Evolutionary conservation across 2,797 vertebrate genomes (phyloP).

Genomic region (Alauda arvensis): DNA sequence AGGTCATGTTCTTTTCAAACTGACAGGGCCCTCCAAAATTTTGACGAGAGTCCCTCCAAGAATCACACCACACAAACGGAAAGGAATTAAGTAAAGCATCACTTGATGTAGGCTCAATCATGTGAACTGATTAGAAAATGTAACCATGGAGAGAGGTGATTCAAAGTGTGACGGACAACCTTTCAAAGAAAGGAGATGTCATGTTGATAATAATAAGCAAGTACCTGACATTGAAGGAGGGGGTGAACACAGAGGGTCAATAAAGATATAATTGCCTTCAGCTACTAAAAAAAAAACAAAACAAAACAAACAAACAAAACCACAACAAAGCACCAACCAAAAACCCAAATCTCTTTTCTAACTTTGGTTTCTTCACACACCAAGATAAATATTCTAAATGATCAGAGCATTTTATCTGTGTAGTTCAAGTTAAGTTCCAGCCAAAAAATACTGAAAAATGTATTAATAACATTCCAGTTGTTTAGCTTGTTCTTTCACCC

Average conservation of each 20-base stretch:
- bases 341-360: neutral
- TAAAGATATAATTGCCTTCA: conserved; percentile 73
- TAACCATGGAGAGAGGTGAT: conserved; percentile 64
- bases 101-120: conserved; percentile 81
- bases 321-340: neutral
- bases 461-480: neutral
- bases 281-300: neutral
- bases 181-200: conserved; percentile 73
- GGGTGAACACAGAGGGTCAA: conserved; percentile 49
- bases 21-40: conserved; percentile 98
- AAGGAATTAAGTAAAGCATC: conserved; percentile 89
- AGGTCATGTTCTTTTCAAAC: conserved; percentile 99
- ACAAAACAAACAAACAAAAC: neutral
- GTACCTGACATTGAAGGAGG: conserved; percentile 45
- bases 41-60: conserved; percentile 93
- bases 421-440: neutral
- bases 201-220: conserved; percentile 66
- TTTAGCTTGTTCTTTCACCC: neutral
- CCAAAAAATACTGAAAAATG: neutral
- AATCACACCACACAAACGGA: conserved; percentile 78
- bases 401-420: neutral
- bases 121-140: conserved; percentile 87
- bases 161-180: conserved; percentile 67
- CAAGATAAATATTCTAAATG: neutral
- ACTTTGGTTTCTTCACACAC: neutral